Conservation (phyloP, 2,113 vertebrate genomes). For the Pionites leucogaster region DNA sequence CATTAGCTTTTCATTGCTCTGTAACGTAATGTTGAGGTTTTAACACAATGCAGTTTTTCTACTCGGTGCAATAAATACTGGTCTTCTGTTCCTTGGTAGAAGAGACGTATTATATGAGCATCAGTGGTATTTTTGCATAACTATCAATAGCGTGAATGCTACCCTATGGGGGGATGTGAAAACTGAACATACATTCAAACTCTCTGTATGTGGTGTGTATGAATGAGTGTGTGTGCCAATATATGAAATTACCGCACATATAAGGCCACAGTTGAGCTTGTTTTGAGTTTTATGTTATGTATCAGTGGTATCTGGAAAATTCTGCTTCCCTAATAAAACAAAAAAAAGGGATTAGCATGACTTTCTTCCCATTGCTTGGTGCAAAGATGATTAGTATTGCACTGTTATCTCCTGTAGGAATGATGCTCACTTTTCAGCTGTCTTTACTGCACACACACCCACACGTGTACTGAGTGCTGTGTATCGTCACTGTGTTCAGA, state of each 20-base stretch:
- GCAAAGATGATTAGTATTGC: conserved; percentile 17
- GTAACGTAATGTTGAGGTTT: not conserved
- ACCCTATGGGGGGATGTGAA: not conserved
- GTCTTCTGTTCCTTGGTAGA: not conserved
- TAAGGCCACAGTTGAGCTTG: no score
- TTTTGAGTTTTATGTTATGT: not conserved
- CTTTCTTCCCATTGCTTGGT: not conserved
- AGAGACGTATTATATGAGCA: not conserved
- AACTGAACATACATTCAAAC: not conserved
- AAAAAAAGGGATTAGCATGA: not conserved
- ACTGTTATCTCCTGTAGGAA: conserved; percentile 44
- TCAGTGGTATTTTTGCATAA: not conserved
- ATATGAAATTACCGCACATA: fast-evolving
- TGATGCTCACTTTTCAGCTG: conserved; percentile 54
- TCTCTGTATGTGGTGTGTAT: no score
- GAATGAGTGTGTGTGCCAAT: not conserved
- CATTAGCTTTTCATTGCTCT: conserved; percentile 19
- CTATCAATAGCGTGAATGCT: not conserved
- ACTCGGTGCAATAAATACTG: not conserved
- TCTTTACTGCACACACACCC: not conserved
- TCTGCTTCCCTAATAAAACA: conserved; percentile 40
- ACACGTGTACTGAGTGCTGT: not conserved
- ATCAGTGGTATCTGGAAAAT: conserved; percentile 2
- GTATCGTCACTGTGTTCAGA: not conserved
- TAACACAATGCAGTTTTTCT: not conserved